These are phyloP conservation scores for human DNA, from an alignment of 2,113 vertebrate genomes.

Conservation along the genomic window GRCh38 chr4:23237001-23237500, in stretches of 20 bases:
- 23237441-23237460: background rate
- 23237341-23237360: background rate
- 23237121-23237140: background rate
- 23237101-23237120: background rate
- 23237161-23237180: background rate
- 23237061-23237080: background rate
- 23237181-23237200: background rate
- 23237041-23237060: slow-evolving; percentile 17
- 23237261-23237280: background rate
- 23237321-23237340: background rate
- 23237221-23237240: background rate
- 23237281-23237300: background rate
- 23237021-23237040: background rate
- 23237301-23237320: background rate
- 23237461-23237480: background rate
- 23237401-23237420: background rate
- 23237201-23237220: background rate
- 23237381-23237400: background rate
- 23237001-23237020: background rate
- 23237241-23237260: background rate
- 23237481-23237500: background rate
- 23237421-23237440: background rate
- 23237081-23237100: background rate
- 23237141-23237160: background rate
- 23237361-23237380: background rate